Evolutionary conservation across 2,797 vertebrate species (phyloP), one percentile per base, ranked within the genome.

Genomic region (Uromys caudimaculatus): DNA sequence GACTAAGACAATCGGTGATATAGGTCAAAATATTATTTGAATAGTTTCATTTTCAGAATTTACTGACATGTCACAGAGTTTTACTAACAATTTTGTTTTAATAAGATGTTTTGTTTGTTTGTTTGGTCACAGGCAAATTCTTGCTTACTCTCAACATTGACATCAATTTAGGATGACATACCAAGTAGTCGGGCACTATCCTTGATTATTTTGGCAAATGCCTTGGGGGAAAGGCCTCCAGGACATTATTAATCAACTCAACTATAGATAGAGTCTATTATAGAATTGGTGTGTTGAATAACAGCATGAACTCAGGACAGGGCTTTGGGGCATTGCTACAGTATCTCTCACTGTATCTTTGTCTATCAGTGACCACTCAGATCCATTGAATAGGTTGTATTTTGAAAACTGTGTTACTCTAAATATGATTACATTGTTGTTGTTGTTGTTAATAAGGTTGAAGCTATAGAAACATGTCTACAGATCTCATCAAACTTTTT

Each of bases 11-110:
- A n/a, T n/a, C n/a, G n/a, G n/a, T 4, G 58, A 32, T 8, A 6
- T 71, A 19, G 56, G 8, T 23, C 67, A 73, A 95, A 82, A 85
- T 81, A 90, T n/a, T 87, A 94, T 54, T 83, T 89, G 92, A 95
- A 69, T 86, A 0, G 79, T 77, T 90, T 93, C 0, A 84, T 56
- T 90, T 93, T 89, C 27, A 82, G 8, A 93, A 83, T 92, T 82
- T 89, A 67, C 32, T 84, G 27, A 38, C 3, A 78, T 67, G 54
- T 85, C 17, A 54, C 29, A 38, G 73, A 52, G 47, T 95, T 95
- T 76, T 76, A 21, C 52, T 73, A 73, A 54, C 24, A 38, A 54
- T 77, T 75, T 96, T 38, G 62, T 90, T 93, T 96, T 86, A 77
- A 94, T 58, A 85, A 93, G 35, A 21, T 69, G 3, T 17, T 52